Base-by-base conservation (phyloP, 2,797 vertebrate species). In the Eleutherodactylus coqui region DNA sequence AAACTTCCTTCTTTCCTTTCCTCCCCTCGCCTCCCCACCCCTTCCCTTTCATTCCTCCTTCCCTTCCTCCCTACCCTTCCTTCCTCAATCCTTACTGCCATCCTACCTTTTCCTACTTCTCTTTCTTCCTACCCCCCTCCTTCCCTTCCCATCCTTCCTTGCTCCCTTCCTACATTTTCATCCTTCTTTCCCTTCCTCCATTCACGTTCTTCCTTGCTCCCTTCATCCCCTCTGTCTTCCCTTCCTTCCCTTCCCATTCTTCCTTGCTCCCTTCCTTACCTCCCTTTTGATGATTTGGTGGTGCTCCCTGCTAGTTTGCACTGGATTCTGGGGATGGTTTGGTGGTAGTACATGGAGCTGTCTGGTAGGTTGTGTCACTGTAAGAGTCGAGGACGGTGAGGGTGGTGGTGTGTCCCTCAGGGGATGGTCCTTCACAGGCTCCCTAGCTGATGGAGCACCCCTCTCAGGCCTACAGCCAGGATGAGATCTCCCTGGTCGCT, bases 171-270 rank as follows among this genome's bases (percentile, higher is more conserved):
- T 2, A 17, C 16, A 14, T 2, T 51, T 3, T 17, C 4, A 3
- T 19, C 1, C 17, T 51, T 21, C 16, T 17, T 51, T 5, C 49
- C 16, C 17, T 5, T 19, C 21, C 51, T 5, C 16, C 21, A 5
- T 17, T 5, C 16, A 1, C 49, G 1, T 5, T 7, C 5, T n/a
- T 13, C 7, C 55, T 9, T 58, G 9, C n/a, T 14, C 32, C 3
- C 4, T 2, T 14, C 2, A 1, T 5, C 5, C 16, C 10, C 3
- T 27, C 4, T 3, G 0, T 13, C 0, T 58, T 10, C 3, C 5
- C 2, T 32, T 2, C 60, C 16, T 5, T 17, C 1, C 1, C 17
- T 1, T 34, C 1, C 14, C 27, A 2, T 16, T 4, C 4, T 1
- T 32, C 3, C 16, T 16, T 32, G 4, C 27, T 16, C 6, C 58